These are phyloP conservation scores for Papilio helenus DNA, from an alignment of 1,140 invertebrate species.

Conservation along the genomic window DNA sequence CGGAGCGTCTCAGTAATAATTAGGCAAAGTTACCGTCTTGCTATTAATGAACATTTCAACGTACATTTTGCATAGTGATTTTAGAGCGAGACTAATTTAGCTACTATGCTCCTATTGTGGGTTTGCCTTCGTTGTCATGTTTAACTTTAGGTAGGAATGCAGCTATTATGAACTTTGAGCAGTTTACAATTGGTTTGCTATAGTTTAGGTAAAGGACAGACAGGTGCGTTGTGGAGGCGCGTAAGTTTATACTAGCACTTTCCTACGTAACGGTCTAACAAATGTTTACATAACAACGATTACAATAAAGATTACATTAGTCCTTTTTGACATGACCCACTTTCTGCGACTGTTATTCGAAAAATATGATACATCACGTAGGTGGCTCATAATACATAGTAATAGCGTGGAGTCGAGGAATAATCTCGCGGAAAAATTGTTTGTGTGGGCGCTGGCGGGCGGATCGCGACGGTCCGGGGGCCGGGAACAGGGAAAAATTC, in stretches of 20 bases:
- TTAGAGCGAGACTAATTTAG: constrained; percentile 30
- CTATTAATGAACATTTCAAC: constrained; percentile 6
- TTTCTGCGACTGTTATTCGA: constrained; percentile 17
- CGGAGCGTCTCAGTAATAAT: neutral
- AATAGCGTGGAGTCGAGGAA: constrained; percentile 49
- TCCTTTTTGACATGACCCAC: neutral
- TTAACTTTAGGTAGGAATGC: constrained; percentile 1
- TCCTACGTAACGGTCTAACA: neutral
- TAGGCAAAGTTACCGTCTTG: constrained; percentile 2
- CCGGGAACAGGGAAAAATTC: constrained; percentile 78
- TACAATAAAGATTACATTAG: neutral
- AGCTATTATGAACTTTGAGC: neutral
- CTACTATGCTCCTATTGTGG: neutral
- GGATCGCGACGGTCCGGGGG: constrained; percentile 63
- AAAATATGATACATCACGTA: constrained; percentile 42
- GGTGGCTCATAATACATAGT: constrained; percentile 52
- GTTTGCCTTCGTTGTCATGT: constrained; percentile 15
- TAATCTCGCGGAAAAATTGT: constrained; percentile 63
- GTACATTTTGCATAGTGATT: constrained; percentile 28
- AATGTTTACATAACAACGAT: neutral
- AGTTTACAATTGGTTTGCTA: neutral
- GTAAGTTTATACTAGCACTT: neutral
- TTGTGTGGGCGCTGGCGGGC: constrained; percentile 66
- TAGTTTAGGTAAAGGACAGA: neutral
- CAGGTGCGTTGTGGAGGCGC: neutral